Percentiles rank a stretch among this genome's conserved stretches.
Conservation (phyloP, 2,113 vertebrate species). For the Furnarius figulus region DNA sequence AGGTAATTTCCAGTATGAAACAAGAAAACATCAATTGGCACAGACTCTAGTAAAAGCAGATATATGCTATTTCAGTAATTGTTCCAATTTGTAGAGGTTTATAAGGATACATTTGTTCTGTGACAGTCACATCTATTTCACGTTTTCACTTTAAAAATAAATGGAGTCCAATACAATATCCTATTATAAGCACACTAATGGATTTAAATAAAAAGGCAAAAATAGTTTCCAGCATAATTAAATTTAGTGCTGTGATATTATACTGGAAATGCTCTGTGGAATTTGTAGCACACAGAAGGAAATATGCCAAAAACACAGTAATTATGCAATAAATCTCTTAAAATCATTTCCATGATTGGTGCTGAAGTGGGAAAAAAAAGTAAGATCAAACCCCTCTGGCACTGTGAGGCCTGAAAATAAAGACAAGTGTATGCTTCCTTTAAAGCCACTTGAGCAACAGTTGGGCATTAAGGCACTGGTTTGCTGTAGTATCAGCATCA, state of each 20-base stretch:
- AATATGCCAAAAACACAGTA: background rate
- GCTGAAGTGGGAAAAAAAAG: background rate
- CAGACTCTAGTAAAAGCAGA: background rate
- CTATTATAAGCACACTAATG: background rate
- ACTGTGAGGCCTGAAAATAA: background rate
- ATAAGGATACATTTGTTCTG: background rate
- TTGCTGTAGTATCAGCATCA: background rate
- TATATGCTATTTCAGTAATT: background rate
- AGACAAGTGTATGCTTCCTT: background rate
- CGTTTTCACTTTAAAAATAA: constrained; percentile 20
- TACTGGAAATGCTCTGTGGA: background rate
- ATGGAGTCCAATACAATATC: background rate
- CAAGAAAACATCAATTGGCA: background rate
- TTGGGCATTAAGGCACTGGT: background rate
- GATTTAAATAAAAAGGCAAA: background rate
- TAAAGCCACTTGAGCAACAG: background rate
- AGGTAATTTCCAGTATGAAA: background rate
- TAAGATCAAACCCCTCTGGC: background rate
- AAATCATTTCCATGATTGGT: background rate
- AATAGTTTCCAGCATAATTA: background rate
- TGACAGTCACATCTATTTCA: background rate
- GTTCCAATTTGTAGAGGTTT: constrained; percentile 4
- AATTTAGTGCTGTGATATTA: background rate
- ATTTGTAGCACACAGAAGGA: background rate
- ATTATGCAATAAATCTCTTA: background rate